Evolutionary conservation across 2,888 invertebrate species (phyloP).

Genomic region (Sturmia bella): DNA sequence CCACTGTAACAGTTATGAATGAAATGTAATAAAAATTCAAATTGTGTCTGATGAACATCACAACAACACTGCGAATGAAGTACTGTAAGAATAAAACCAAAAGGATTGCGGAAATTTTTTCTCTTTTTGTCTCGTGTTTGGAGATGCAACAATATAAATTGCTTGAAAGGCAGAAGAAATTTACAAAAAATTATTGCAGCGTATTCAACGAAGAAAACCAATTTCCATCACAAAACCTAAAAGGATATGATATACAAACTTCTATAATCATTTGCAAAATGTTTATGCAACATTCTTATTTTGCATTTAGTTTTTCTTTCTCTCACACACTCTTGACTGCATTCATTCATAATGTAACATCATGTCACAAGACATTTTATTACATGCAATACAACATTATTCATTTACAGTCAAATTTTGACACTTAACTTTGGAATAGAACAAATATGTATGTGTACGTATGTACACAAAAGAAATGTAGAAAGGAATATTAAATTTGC

Average conservation of each 20-base stretch:
- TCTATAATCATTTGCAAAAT: slow-evolving; percentile 22
- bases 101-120: background rate
- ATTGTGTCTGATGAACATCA: slow-evolving; percentile 33
- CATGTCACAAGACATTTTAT: slow-evolving; percentile 55
- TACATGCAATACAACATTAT: slow-evolving; percentile 26
- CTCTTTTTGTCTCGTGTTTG: slow-evolving; percentile 18
- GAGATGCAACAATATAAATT: slow-evolving; percentile 60
- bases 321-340: background rate
- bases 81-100: background rate
- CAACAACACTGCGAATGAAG: slow-evolving; percentile 40
- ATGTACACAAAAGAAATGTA: background rate
- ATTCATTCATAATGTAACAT: slow-evolving; percentile 52
- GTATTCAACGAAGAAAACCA: slow-evolving; percentile 7
- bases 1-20: slow-evolving; percentile 4
- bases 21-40: slow-evolving; percentile 26
- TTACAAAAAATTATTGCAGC: slow-evolving; percentile 1
- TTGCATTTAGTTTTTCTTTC: background rate
- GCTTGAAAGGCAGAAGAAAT: background rate
- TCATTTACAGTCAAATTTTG: slow-evolving; percentile 58
- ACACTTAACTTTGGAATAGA: slow-evolving; percentile 23
- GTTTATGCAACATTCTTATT: slow-evolving; percentile 6
- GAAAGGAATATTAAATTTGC: slow-evolving; percentile 38
- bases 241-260: slow-evolving; percentile 18
- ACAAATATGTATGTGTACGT: too few species aligned
- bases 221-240: slow-evolving; percentile 20